Conservation (phyloP, 2,113 vertebrate genomes). For the Parus major region DNA sequence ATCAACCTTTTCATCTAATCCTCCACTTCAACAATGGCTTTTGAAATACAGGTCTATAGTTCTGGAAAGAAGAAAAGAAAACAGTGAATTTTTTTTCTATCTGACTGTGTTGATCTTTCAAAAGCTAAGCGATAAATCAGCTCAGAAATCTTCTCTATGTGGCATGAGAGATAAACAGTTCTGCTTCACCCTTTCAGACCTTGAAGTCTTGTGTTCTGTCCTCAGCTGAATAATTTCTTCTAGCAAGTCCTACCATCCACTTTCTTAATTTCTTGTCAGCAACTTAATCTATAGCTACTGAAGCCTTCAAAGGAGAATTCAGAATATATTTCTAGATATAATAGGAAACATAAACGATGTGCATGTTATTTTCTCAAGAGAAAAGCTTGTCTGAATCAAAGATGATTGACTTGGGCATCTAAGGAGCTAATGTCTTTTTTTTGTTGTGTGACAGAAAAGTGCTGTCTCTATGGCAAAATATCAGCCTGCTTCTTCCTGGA, state of each 20-base stretch:
- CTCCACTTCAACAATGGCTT: neutral
- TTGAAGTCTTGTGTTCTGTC: neutral
- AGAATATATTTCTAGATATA: neutral
- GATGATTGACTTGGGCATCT: neutral
- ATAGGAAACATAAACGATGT: neutral
- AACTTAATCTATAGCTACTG: neutral
- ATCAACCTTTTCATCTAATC: neutral
- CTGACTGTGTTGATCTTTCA: neutral
- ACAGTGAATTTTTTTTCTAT: neutral
- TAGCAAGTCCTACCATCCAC: neutral
- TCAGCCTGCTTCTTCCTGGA: neutral
- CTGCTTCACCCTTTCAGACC: neutral
- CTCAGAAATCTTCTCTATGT: neutral
- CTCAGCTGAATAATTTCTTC: neutral
- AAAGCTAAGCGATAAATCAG: constrained; percentile 18
- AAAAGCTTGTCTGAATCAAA: neutral
- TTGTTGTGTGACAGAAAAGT: neutral
- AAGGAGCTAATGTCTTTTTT: neutral
- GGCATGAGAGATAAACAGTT: neutral
- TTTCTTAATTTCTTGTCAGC: neutral
- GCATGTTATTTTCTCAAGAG: neutral
- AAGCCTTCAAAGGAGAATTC: neutral
- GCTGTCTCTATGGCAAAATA: neutral
- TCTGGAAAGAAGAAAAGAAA: constrained; percentile 5
- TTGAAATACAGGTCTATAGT: neutral